Conservation (phyloP, 2,888 invertebrate species). For the Cantharis rustica region DNA sequence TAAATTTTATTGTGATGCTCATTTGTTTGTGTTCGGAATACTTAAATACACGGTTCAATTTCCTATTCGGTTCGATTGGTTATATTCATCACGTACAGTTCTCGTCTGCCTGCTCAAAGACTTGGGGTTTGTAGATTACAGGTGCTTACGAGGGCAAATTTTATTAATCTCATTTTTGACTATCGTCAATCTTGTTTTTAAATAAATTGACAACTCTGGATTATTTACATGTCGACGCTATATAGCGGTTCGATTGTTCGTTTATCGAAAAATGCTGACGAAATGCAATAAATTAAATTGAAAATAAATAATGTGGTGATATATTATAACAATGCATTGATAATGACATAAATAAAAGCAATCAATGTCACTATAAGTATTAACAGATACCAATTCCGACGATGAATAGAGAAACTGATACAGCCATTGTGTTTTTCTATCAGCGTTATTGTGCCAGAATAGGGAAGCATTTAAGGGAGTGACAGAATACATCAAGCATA, state of each 20-base stretch:
- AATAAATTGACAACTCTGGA: background rate
- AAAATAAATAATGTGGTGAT: background rate
- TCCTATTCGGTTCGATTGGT: conserved; percentile 6
- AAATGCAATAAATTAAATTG: background rate
- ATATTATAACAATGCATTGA: background rate
- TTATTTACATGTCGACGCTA: background rate
- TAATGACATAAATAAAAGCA: background rate
- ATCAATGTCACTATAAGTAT: background rate
- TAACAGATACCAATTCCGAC: background rate
- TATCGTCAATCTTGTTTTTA: background rate
- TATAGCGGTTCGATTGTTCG: background rate
- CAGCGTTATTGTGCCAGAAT: background rate
- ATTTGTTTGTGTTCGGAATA: conserved; percentile 18
- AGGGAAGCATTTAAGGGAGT: conserved; percentile 1
- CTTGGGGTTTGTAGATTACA: conserved; percentile 16
- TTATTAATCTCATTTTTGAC: conserved; percentile 9
- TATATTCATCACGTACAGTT: conserved; percentile 16
- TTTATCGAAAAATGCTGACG: background rate
- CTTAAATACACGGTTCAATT: conserved; percentile 7
- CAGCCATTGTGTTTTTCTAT: conserved; percentile 1
- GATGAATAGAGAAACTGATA: background rate
- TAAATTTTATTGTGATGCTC: conserved; percentile 11
- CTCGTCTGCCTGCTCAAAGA: conserved; percentile 6
- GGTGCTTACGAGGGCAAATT: conserved; percentile 9
- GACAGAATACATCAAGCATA: conserved; percentile 4